Evolutionary conservation across 2,797 vertebrate genomes (phyloP).

Genomic region (Lophura swinhoii): DNA sequence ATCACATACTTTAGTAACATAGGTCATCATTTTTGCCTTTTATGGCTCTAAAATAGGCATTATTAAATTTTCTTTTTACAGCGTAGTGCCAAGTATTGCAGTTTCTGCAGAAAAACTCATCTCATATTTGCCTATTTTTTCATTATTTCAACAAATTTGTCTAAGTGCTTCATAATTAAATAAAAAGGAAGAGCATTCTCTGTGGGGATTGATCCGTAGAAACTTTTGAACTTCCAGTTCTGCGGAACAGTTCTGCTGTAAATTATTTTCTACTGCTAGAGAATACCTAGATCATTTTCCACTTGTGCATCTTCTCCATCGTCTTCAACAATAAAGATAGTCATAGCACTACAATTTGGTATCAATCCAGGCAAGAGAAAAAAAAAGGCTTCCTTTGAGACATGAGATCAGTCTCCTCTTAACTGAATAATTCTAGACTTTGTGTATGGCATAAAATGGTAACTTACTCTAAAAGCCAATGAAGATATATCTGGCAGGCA

Average conservation of each 20-base stretch:
- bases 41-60: not conserved
- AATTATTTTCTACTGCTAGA: not conserved
- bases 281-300: not conserved
- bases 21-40: not conserved
- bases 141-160: not conserved
- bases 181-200: not conserved
- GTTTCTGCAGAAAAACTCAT: not conserved
- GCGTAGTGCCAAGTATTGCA: not conserved
- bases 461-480: not conserved
- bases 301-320: not conserved
- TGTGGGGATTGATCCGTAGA: not conserved
- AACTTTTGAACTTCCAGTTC: not conserved
- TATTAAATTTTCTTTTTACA: not conserved
- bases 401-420: not conserved
- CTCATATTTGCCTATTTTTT: not conserved
- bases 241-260: not conserved
- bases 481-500: not conserved
- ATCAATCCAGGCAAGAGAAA: not conserved
- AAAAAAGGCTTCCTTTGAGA: not conserved
- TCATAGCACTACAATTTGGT: not conserved
- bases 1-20: not conserved
- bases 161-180: not conserved
- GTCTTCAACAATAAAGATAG: not conserved
- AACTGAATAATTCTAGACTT: not conserved
- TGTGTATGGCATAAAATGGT: rapidly evolving